phyloP scores from a whole-genome alignment of 2,888 invertebrate species.

The Neocrepidodera transversa region DNA sequence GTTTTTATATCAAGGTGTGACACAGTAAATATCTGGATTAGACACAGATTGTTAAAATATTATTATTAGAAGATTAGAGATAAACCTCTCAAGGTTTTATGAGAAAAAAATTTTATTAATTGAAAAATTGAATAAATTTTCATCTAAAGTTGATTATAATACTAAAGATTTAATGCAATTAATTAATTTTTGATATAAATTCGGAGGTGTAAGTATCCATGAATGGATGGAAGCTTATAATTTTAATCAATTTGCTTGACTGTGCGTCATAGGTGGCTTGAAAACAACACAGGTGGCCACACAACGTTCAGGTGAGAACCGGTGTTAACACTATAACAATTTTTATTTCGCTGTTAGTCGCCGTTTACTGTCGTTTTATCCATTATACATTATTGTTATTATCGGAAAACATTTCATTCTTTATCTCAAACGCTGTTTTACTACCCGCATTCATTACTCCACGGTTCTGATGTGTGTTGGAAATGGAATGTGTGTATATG shows the following conservation, averaged over 20 bases:
- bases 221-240: neutral
- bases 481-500: too few relatives aligned
- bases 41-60: neutral
- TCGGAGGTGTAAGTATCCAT: neutral
- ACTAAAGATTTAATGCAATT: too few relatives aligned
- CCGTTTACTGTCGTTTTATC: neutral
- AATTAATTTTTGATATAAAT: too few relatives aligned
- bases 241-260: neutral
- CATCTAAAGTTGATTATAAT: too few relatives aligned
- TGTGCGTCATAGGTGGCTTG: neutral
- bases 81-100: too few relatives aligned
- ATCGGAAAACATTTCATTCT: slow-evolving; percentile 21
- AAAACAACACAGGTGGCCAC: neutral
- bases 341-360: neutral
- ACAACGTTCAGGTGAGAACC: neutral
- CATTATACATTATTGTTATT: slow-evolving; percentile 14
- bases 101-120: too few relatives aligned
- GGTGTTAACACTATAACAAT: neutral
- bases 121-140: too few relatives aligned
- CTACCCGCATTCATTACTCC: slow-evolving; percentile 16
- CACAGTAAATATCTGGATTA: neutral
- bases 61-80: neutral
- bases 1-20: slow-evolving; percentile 22
- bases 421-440: slow-evolving; percentile 13
- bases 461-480: neutral